Evolutionary conservation across 2,113 vertebrate species (phyloP).

Genomic region (Dicentrarchus labrax): DNA sequence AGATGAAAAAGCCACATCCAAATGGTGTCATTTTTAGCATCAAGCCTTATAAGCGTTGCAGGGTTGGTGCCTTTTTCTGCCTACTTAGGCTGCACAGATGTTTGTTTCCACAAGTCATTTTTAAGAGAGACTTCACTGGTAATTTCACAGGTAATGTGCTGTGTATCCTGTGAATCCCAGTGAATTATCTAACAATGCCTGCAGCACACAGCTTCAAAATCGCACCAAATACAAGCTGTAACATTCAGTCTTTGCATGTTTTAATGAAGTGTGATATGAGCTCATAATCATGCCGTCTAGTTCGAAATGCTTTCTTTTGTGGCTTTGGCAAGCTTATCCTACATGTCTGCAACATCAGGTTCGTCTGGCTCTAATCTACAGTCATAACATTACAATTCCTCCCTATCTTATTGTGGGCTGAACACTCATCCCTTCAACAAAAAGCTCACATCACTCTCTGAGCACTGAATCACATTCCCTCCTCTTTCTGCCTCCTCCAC

Average conservation of each 20-base stretch:
- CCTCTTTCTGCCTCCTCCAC: conserved; percentile 71
- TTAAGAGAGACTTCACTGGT: background rate
- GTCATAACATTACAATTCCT: conserved; percentile 33
- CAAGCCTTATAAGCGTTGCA: background rate
- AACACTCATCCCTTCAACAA: conserved; percentile 53
- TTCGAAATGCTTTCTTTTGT: background rate
- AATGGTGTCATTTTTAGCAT: background rate
- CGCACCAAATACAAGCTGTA: background rate
- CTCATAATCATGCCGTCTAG: background rate
- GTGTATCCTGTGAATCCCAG: conserved; percentile 15
- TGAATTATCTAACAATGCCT: background rate
- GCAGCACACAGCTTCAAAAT: background rate
- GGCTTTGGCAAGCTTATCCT: conserved; percentile 14
- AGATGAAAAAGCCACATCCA: background rate
- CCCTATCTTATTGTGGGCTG: conserved; percentile 47
- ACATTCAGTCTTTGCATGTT: background rate
- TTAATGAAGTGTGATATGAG: conserved; percentile 1
- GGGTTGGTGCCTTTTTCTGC: background rate
- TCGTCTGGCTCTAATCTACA: conserved; percentile 14
- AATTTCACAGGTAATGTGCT: conserved; percentile 31
- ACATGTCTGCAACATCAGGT: conserved; percentile 8
- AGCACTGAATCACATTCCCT: conserved; percentile 63
- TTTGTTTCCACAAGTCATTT: background rate
- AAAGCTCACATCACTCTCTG: conserved; percentile 51
- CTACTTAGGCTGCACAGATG: background rate